phyloP scores from a whole-genome alignment of 2,888 invertebrate species.

The Melieria omissa region DNA sequence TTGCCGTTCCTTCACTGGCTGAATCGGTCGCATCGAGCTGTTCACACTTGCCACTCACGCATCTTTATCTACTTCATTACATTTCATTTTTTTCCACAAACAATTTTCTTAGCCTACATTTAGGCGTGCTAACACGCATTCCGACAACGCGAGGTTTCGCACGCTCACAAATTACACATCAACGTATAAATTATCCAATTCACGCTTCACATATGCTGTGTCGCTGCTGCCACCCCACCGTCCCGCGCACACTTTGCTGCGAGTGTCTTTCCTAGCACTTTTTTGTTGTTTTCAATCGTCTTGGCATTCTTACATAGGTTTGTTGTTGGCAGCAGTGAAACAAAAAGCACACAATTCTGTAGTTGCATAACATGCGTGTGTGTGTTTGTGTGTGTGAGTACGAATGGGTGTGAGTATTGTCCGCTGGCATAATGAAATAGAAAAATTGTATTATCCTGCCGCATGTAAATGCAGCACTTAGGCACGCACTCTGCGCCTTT shows the following conservation, averaged over 20 bases:
- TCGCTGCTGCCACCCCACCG: not conserved
- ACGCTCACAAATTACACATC: slow-evolving; percentile 32
- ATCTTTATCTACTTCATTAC: slow-evolving; percentile 48
- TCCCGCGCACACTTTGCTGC: not conserved
- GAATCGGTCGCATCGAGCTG: too few relatives aligned
- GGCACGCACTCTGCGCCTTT: slow-evolving; percentile 50
- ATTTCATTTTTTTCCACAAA: slow-evolving; percentile 35
- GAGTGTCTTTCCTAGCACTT: slow-evolving; percentile 14
- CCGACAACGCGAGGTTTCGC: slow-evolving; percentile 10
- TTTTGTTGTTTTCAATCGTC: slow-evolving; percentile 18
- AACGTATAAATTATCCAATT: slow-evolving; percentile 58
- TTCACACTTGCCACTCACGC: too few relatives aligned
- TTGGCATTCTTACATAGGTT: not conserved
- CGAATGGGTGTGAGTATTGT: slow-evolving; percentile 3
- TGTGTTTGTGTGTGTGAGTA: not conserved
- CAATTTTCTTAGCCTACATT: slow-evolving; percentile 33
- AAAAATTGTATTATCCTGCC: slow-evolving; percentile 52
- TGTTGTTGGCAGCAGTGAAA: not conserved
- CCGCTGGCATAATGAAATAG: slow-evolving; percentile 17
- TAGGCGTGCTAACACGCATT: slow-evolving; percentile 28
- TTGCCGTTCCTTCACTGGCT: too few relatives aligned
- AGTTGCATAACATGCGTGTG: slow-evolving; percentile 2
- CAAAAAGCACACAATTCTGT: slow-evolving; percentile 18
- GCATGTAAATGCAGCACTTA: slow-evolving; percentile 48
- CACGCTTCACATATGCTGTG: slow-evolving; percentile 49